Percentiles rank a stretch among this genome's conserved stretches.
These are phyloP conservation scores for Graphium colonna DNA, from an alignment of 2,888 invertebrate species.

Conservation along the genomic window DNA sequence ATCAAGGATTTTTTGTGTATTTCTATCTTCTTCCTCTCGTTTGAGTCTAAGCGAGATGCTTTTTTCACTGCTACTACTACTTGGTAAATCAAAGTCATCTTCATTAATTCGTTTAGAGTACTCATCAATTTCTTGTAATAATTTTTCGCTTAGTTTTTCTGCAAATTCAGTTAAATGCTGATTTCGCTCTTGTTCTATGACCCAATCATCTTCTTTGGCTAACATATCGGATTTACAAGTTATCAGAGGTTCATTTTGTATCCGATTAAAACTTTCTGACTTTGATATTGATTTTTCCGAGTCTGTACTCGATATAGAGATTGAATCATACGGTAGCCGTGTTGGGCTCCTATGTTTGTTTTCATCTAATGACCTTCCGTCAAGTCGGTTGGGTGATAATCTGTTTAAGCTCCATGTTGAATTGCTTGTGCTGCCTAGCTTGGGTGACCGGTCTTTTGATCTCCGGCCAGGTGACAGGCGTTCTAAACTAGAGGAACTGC, in stretches of 20 bases:
- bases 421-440: slow-evolving; percentile 71
- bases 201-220: slow-evolving; percentile 77
- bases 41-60: slow-evolving; percentile 74
- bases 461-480: slow-evolving; percentile 71
- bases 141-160: slow-evolving; percentile 89
- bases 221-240: slow-evolving; percentile 76
- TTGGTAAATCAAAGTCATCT: slow-evolving; percentile 74
- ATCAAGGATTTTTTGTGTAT: slow-evolving; percentile 71
- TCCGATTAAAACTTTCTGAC: slow-evolving; percentile 74
- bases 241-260: slow-evolving; percentile 73
- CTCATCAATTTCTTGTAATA: slow-evolving; percentile 88
- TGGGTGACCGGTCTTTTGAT: slow-evolving; percentile 75
- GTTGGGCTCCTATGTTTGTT: slow-evolving; percentile 73
- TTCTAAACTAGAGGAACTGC: slow-evolving; percentile 73
- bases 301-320: slow-evolving; percentile 74
- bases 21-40: slow-evolving; percentile 70
- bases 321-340: slow-evolving; percentile 68
- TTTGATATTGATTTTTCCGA: slow-evolving; percentile 76
- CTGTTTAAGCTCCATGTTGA: slow-evolving; percentile 76
- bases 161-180: slow-evolving; percentile 89
- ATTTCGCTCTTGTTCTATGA: slow-evolving; percentile 80
- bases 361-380: slow-evolving; percentile 72
- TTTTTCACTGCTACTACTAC: slow-evolving; percentile 74
- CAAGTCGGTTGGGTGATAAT: slow-evolving; percentile 70
- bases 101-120: slow-evolving; percentile 76